Evolutionary conservation across 2,888 invertebrate species (phyloP).

Genomic region (Cylindroiulus punctatus): DNA sequence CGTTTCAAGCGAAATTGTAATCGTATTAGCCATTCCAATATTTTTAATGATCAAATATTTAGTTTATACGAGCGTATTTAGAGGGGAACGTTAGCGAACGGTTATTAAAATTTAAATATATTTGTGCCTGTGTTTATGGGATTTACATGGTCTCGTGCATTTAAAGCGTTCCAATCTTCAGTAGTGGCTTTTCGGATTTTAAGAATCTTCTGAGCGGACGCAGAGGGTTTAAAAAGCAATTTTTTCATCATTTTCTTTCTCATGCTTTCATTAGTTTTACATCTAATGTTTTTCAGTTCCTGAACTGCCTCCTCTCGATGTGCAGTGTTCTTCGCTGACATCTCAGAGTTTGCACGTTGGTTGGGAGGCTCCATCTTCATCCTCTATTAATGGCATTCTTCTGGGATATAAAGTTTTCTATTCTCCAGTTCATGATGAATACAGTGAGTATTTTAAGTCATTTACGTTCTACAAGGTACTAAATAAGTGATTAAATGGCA

Average conservation of each 20-base stretch:
- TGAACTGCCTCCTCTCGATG: conserved; percentile 65
- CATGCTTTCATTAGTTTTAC: background rate
- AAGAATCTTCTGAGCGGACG: background rate
- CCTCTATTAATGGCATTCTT: conserved; percentile 66
- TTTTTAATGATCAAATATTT: too few species aligned
- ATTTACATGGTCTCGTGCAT: too few species aligned
- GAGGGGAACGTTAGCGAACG: too few species aligned
- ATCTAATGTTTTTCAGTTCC: conserved; percentile 63
- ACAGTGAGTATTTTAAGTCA: conserved; percentile 53
- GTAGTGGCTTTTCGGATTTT: too few species aligned
- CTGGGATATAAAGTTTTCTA: conserved; percentile 66
- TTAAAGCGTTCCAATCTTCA: too few species aligned
- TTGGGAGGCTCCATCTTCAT: conserved; percentile 66
- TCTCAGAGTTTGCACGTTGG: conserved; percentile 65
- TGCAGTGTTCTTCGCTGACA: conserved; percentile 64
- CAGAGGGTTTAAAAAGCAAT: background rate
- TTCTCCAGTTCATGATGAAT: conserved; percentile 52
- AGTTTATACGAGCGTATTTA: too few species aligned
- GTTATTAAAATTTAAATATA: too few species aligned
- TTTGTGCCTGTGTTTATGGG: too few species aligned
- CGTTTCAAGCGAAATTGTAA: too few species aligned
- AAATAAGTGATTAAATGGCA: conserved; percentile 16
- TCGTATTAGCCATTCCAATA: too few species aligned
- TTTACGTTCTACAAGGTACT: background rate
- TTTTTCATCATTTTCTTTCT: too few species aligned